Conservation (phyloP, 2,113 vertebrate genomes). For the Okapia johnstoni region DNA sequence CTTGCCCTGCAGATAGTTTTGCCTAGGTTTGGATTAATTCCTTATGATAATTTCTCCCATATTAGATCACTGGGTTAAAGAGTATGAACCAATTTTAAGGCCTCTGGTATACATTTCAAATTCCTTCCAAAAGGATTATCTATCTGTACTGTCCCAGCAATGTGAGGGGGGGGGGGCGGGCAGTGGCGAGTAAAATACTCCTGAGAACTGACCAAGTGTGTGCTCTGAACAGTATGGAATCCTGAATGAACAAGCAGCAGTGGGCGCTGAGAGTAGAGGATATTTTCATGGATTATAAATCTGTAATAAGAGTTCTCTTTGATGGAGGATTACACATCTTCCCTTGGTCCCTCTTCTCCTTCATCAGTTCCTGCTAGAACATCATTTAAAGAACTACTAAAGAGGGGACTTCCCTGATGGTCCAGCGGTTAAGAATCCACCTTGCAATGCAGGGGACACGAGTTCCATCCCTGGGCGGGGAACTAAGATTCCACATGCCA, state of each 20-base stretch:
- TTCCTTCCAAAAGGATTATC: neutral
- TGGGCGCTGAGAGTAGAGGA: neutral
- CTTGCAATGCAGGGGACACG: neutral
- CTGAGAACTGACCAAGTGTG: neutral
- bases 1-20: neutral
- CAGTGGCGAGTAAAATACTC: neutral
- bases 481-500: neutral
- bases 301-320: neutral
- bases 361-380: neutral
- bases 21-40: neutral
- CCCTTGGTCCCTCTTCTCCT: neutral
- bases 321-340: neutral
- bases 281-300: neutral
- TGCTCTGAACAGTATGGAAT: neutral
- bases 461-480: neutral
- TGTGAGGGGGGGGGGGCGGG: fast-evolving
- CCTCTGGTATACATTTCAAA: neutral
- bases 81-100: neutral
- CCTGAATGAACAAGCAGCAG: neutral
- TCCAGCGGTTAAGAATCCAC: neutral
- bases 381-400: neutral
- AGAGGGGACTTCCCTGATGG: neutral
- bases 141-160: neutral
- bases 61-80: neutral
- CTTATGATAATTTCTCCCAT: neutral